These are phyloP conservation scores for Noctua comes DNA, from an alignment of 2,888 invertebrate species.

Conservation along the genomic window DNA sequence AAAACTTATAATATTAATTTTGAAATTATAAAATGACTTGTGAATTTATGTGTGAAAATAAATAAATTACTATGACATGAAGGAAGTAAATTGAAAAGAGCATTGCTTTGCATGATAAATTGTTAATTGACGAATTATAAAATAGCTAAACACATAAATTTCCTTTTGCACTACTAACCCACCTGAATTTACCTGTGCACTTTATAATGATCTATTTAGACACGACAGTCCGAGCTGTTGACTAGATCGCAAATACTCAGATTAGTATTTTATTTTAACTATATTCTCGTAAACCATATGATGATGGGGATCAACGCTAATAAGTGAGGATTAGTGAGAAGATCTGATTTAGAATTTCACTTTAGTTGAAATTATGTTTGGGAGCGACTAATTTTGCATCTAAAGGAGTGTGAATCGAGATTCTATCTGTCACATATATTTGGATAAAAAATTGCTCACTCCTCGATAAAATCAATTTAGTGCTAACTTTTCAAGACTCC, in stretches of 20 bases:
- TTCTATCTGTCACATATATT: neutral
- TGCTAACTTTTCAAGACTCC: neutral
- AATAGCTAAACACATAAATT: constrained; percentile 38
- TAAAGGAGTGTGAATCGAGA: neutral
- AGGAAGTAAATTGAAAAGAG: neutral
- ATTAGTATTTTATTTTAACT: constrained; percentile 59
- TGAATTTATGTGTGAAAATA: neutral
- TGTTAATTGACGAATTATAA: neutral
- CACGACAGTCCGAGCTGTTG: constrained; percentile 67
- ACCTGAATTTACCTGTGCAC: constrained; percentile 72
- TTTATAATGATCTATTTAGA: constrained; percentile 59
- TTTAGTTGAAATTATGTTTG: neutral
- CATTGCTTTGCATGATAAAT: neutral
- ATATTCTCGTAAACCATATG: neutral
- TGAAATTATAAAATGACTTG: constrained; percentile 13
- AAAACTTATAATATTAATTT: constrained; percentile 26
- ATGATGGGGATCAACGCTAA: constrained; percentile 11
- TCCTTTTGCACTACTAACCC: constrained; percentile 61
- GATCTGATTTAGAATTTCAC: neutral
- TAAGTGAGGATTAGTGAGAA: neutral
- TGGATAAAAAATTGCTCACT: too few species aligned
- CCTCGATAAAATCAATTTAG: neutral
- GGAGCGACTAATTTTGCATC: neutral
- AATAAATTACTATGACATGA: neutral
- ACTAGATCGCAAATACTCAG: constrained; percentile 65